Conservation (phyloP, 2,113 vertebrate species). For the Chionis minor region DNA sequence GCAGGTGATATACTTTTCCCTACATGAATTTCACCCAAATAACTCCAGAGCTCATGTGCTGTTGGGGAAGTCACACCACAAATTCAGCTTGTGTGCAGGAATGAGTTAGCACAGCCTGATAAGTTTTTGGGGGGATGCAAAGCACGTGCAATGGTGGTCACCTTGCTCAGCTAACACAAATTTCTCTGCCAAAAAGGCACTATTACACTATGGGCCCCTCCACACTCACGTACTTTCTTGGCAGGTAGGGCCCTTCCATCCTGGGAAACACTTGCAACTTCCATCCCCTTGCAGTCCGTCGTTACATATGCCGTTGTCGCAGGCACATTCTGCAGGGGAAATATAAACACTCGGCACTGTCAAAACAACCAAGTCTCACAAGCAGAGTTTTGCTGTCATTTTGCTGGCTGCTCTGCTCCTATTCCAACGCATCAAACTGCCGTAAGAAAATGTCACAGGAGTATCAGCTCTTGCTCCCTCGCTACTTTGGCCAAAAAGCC, state of each 20-base stretch:
- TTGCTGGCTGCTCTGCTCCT: background rate
- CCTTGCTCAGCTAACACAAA: background rate
- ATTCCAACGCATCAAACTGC: background rate
- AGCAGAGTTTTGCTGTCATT: background rate
- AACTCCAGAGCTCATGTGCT: background rate
- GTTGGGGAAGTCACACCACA: background rate
- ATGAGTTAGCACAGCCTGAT: background rate
- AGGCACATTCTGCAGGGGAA: constrained; percentile 82
- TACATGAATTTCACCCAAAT: background rate
- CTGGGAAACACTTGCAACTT: constrained; percentile 85
- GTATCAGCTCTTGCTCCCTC: background rate
- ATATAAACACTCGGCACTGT: background rate
- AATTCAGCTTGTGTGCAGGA: background rate
- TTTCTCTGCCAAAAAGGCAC: background rate
- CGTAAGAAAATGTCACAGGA: background rate
- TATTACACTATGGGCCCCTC: no score
- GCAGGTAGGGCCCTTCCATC: constrained; percentile 87
- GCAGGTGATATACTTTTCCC: background rate
- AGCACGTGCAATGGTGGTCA: background rate
- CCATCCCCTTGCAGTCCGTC: constrained; percentile 87
- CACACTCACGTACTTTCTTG: constrained; percentile 76
- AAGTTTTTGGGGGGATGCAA: background rate
- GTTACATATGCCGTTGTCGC: constrained; percentile 85
- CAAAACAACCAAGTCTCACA: background rate
- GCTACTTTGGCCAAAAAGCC: background rate